A percentile compares a stretch with the other conserved stretches of the same genome.
These are phyloP conservation scores for Seriola dumerili DNA, from an alignment of 2,113 vertebrate species.

Conservation along the genomic window DNA sequence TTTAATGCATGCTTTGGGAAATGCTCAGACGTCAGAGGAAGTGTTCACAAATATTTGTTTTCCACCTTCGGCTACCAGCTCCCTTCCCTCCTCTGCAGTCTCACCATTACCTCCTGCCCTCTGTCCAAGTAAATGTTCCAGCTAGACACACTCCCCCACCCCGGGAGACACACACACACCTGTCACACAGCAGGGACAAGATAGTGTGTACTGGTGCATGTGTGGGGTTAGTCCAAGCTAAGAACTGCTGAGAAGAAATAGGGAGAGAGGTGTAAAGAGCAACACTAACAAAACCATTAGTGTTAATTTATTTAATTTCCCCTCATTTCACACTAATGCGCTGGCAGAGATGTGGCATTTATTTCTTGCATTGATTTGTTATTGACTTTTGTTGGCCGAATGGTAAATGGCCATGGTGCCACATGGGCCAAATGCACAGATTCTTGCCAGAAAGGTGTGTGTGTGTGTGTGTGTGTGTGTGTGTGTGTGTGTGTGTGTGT, in stretches of 20 bases:
- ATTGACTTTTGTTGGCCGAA: slow-evolving; percentile 18
- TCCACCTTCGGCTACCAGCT: slow-evolving; percentile 53
- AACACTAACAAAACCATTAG: neutral
- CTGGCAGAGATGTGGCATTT: neutral
- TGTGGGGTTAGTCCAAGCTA: slow-evolving; percentile 30
- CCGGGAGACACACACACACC: slow-evolving; percentile 53
- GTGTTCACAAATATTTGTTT: slow-evolving; percentile 77
- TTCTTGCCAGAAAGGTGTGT: neutral
- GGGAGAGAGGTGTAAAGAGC: neutral
- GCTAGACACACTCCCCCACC: slow-evolving; percentile 45
- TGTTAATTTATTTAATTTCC: neutral
- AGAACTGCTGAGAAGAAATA: neutral
- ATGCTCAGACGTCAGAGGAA: slow-evolving; percentile 63
- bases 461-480: neutral
- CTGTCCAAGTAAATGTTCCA: slow-evolving; percentile 64
- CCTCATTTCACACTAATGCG: neutral
- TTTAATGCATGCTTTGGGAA: slow-evolving; percentile 47
- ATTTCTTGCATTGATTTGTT: neutral
- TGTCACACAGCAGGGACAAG: slow-evolving; percentile 65
- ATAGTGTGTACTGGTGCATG: slow-evolving; percentile 36
- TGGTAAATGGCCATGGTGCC: neutral
- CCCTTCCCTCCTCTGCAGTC: slow-evolving; percentile 50
- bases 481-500: neutral
- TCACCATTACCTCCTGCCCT: slow-evolving; percentile 63
- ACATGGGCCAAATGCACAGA: neutral